Percentiles rank a stretch among this genome's conserved stretches.
Evolutionary conservation across 2,797 vertebrate species (phyloP).

Genomic region (Sardinella longiceps): DNA sequence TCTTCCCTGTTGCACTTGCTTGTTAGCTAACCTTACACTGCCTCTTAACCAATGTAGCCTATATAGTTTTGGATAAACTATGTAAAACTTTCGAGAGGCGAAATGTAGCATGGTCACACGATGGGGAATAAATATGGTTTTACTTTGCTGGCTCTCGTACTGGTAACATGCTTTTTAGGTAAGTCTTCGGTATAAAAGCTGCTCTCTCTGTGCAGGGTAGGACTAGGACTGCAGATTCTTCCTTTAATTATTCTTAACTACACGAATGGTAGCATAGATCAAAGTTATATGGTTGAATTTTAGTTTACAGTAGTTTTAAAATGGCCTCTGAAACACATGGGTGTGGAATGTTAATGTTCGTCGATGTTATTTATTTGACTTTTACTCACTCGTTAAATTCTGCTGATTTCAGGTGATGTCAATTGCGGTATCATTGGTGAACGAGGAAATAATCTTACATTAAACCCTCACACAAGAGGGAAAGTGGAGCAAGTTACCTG

Average conservation of each 20-base stretch:
- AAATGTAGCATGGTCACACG: neutral
- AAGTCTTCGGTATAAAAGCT: neutral
- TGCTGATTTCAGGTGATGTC: neutral
- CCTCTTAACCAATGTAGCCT: no score
- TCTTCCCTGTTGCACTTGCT: neutral
- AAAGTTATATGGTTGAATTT: neutral
- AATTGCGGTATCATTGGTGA: neutral
- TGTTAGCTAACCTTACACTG: no score
- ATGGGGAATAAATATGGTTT: neutral
- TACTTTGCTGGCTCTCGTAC: neutral
- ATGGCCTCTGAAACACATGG: neutral
- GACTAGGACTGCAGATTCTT: no score
- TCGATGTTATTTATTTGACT: neutral
- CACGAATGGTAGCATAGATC: neutral
- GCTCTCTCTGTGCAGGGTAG: no score
- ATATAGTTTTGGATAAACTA: neutral
- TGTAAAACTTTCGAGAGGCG: neutral
- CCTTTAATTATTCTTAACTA: neutral
- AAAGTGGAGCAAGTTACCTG: neutral
- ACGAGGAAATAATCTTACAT: neutral
- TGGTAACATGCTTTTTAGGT: neutral
- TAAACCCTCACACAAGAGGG: neutral
- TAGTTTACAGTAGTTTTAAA: neutral
- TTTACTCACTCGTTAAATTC: neutral
- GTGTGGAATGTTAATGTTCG: neutral